Evolutionary conservation across 2,113 vertebrate genomes (phyloP).

Genomic region (Equus quagga): DNA sequence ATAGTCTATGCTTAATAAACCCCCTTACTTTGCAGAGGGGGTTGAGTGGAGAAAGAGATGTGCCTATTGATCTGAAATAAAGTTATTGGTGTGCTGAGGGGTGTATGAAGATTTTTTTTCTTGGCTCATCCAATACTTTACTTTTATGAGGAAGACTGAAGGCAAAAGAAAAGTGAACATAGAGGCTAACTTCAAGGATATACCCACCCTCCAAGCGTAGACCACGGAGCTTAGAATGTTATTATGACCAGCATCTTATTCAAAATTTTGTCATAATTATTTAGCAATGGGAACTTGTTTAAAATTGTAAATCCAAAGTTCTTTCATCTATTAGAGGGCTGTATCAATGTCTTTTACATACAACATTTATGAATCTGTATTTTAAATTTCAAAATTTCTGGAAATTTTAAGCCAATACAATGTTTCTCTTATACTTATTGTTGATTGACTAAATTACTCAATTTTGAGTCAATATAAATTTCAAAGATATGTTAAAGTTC

Average conservation of each 20-base stretch:
- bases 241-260: neutral
- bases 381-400: neutral
- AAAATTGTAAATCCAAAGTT: neutral
- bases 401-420: constrained; percentile 1
- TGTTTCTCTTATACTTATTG: neutral
- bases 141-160: neutral
- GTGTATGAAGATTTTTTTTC: neutral
- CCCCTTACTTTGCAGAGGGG: neutral
- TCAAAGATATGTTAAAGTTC: neutral
- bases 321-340: neutral
- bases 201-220: neutral
- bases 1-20: neutral
- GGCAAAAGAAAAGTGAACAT: neutral
- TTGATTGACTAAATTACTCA: neutral
- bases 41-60: neutral
- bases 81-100: neutral
- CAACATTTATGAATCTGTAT: neutral
- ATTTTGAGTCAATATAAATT: neutral
- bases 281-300: neutral
- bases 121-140: neutral
- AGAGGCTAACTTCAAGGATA: neutral
- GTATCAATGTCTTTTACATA: neutral
- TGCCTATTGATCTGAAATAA: neutral
- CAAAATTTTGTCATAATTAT: neutral
- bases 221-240: neutral